Conservation (phyloP, 2,113 vertebrate genomes). For the Odontophorus gujanensis region DNA sequence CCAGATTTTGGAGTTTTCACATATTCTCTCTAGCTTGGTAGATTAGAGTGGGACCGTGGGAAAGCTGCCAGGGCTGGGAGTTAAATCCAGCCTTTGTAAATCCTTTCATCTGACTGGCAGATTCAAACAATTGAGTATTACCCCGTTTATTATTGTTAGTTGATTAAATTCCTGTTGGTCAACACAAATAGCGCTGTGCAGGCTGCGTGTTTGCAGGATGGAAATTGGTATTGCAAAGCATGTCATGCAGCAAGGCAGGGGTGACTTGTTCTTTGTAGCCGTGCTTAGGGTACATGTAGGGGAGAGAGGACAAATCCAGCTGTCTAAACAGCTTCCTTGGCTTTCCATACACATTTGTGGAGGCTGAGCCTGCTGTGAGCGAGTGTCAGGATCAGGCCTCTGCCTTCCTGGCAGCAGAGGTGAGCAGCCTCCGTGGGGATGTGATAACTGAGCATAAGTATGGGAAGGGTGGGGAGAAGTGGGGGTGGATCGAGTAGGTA, state of each 20-base stretch:
- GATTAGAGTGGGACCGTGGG: constrained; percentile 68
- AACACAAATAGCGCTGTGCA: constrained; percentile 65
- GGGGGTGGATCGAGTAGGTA: not conserved
- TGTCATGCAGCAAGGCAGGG: constrained; percentile 29
- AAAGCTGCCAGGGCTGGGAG: constrained; percentile 72
- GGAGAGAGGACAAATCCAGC: not conserved
- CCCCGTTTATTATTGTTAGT: constrained; percentile 71
- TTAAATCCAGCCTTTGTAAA: constrained; percentile 72
- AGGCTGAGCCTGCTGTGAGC: not conserved
- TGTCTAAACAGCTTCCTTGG: not conserved
- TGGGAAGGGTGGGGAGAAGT: not conserved
- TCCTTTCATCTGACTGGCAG: constrained; percentile 71
- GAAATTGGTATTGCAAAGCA: constrained; percentile 41
- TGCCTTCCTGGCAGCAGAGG: not conserved
- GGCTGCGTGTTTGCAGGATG: not conserved
- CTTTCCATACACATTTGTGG: not conserved
- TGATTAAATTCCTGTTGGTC: constrained; percentile 76
- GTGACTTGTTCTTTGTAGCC: constrained; percentile 8
- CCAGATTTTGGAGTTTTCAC: constrained; percentile 8
- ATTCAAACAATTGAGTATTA: constrained; percentile 69
- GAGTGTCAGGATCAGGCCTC: not conserved
- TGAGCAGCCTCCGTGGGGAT: not conserved
- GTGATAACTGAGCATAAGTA: not conserved
- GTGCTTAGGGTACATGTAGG: not conserved
- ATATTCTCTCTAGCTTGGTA: constrained; percentile 24